These are phyloP conservation scores for Corythornis vintsioides DNA, from an alignment of 2,113 vertebrate species.

Conservation along the genomic window DNA sequence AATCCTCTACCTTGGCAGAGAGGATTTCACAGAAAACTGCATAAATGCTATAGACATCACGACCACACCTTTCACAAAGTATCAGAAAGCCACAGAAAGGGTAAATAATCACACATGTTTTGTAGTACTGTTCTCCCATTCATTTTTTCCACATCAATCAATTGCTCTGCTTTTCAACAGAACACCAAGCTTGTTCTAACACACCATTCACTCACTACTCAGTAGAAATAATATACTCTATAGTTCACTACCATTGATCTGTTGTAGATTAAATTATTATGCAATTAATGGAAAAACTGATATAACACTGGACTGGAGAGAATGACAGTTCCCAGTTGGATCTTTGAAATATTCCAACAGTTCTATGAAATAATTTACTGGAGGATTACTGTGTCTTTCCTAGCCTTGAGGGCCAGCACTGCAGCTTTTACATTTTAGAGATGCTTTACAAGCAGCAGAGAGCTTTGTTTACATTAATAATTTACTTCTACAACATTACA, in stretches of 20 bases:
- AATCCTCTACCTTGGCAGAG: neutral
- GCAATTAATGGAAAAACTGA: conserved; percentile 34
- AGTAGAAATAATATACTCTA: conserved; percentile 2
- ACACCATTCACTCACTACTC: neutral
- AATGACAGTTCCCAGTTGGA: neutral
- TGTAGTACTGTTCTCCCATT: neutral
- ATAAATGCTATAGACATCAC: neutral
- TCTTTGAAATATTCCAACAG: neutral
- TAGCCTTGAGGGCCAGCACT: neutral
- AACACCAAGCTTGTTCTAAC: conserved; percentile 3
- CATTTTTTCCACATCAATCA: conserved; percentile 30
- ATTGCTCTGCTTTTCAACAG: conserved; percentile 11
- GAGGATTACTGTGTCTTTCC: neutral
- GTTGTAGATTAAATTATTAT: conserved; percentile 31
- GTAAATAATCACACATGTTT: neutral
- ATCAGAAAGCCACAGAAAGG: neutral
- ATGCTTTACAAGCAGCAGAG: neutral
- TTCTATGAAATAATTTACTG: neutral
- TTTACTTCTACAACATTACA: neutral
- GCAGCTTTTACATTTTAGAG: neutral
- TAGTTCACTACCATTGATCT: conserved; percentile 34
- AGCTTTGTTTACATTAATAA: neutral
- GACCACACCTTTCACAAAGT: neutral
- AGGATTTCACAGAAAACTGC: neutral
- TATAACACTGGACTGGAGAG: neutral